Evolutionary conservation across 2,888 invertebrate species (phyloP).

Genomic region (Koerneria pararmatus): DNA sequence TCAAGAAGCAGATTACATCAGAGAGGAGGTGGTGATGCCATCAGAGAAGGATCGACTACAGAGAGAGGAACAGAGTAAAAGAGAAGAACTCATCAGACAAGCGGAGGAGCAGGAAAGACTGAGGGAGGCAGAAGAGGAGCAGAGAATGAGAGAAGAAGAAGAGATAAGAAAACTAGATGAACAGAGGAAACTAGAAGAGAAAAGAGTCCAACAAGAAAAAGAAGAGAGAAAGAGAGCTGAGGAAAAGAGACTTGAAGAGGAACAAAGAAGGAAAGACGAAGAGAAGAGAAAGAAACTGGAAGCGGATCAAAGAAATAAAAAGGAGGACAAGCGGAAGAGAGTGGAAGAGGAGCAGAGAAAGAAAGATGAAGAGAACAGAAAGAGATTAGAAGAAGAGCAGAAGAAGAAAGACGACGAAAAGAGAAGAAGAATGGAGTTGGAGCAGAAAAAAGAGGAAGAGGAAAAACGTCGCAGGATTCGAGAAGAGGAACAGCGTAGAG

Average conservation of each 20-base stretch:
- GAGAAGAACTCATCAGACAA: constrained; percentile 2
- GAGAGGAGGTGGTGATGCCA: too few species aligned
- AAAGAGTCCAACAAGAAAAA: background rate
- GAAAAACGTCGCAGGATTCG: background rate
- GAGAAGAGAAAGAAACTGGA: background rate
- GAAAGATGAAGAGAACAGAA: constrained; percentile 4
- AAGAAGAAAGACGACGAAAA: background rate
- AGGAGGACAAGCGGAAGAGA: background rate
- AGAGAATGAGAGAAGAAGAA: background rate
- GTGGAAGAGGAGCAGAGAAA: background rate
- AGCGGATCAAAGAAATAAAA: background rate
- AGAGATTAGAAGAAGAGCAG: background rate
- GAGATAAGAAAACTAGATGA: constrained; percentile 10
- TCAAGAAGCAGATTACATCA: too few species aligned
- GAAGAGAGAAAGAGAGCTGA: constrained; percentile 4
- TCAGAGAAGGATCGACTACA: background rate
- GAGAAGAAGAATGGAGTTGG: background rate
- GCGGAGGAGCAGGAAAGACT: constrained; percentile 17
- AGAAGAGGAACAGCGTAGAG: background rate
- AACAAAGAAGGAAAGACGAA: constrained; percentile 5
- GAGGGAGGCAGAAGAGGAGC: constrained; percentile 2
- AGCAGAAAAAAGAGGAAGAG: too few species aligned
- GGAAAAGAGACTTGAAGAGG: constrained; percentile 13
- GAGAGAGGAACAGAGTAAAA: background rate
- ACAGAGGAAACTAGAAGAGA: background rate